These are phyloP conservation scores for Anolis carolinensis DNA, from an alignment of 2,113 vertebrate genomes.

Conservation along the genomic window DNA sequence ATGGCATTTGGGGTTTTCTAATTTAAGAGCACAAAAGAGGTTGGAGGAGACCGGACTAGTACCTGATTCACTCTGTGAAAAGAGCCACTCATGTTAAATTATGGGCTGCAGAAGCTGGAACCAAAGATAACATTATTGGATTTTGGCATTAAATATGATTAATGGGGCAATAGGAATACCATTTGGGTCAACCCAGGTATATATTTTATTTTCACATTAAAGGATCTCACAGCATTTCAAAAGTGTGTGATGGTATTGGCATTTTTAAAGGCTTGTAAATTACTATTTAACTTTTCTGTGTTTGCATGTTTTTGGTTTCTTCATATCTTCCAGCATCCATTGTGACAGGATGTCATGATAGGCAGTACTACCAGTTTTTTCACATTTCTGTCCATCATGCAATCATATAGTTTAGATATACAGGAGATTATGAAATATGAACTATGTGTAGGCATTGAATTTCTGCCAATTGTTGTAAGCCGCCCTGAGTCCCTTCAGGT, in stretches of 20 bases:
- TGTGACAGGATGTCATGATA: not conserved
- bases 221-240: slow-evolving; percentile 25
- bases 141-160: slow-evolving; percentile 52
- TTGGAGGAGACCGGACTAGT: slow-evolving; percentile 29
- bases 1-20: slow-evolving; percentile 66
- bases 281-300: not conserved
- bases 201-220: slow-evolving; percentile 32
- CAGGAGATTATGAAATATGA: slow-evolving; percentile 10
- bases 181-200: not conserved
- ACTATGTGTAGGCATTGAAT: no score
- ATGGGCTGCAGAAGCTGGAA: slow-evolving; percentile 51
- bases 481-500: no score
- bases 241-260: not conserved
- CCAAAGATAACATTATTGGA: slow-evolving; percentile 62
- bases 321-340: not conserved
- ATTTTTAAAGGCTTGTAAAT: slow-evolving; percentile 9
- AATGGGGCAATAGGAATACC: slow-evolving; percentile 41
- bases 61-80: slow-evolving; percentile 35
- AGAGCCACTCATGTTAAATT: slow-evolving; percentile 57
- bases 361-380: accelerated
- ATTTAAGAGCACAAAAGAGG: slow-evolving; percentile 72
- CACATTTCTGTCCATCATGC: slow-evolving; percentile 11
- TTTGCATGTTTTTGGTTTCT: slow-evolving; percentile 13
- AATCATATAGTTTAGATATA: slow-evolving; percentile 21
- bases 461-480: no score